These are phyloP conservation scores for Drosophila robusta DNA, from an alignment of 2,888 invertebrate species.

Conservation along the genomic window DNA sequence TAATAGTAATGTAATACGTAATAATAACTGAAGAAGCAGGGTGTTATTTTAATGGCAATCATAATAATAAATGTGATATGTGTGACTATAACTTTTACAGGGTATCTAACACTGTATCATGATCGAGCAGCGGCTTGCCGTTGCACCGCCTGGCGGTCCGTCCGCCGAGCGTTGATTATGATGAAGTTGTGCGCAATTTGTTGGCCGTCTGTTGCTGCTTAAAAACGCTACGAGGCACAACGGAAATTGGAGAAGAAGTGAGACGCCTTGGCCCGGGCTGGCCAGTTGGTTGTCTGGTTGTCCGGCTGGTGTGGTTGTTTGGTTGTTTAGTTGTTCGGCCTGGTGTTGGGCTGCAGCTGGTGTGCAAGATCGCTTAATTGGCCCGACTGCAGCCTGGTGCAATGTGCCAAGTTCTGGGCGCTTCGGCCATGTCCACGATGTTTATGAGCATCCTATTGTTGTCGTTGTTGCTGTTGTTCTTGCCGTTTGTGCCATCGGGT, in stretches of 20 bases:
- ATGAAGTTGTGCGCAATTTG: constrained; percentile 83
- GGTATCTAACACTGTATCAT: constrained; percentile 18
- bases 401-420: constrained; percentile 32
- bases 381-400: constrained; percentile 51
- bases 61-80: too few relatives aligned
- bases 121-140: not conserved
- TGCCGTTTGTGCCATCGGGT: constrained; percentile 17
- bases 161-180: constrained; percentile 67
- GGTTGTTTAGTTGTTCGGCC: constrained; percentile 7
- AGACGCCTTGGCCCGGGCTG: constrained; percentile 32
- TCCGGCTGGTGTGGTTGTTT: not conserved
- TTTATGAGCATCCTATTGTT: constrained; percentile 20
- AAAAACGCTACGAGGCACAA: constrained; percentile 72
- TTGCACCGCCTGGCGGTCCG: constrained; percentile 29
- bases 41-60: too few relatives aligned
- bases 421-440: constrained; percentile 16
- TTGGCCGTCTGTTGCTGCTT: constrained; percentile 73
- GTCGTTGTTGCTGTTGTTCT: constrained; percentile 2
- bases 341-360: constrained; percentile 33
- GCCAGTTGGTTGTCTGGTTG: constrained; percentile 23
- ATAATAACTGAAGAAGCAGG: too few relatives aligned
- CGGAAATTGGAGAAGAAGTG: constrained; percentile 76
- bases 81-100: not conserved
- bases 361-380: constrained; percentile 78
- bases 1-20: too few relatives aligned